These are phyloP conservation scores for Cyrtonyx montezumae DNA, from an alignment of 2,113 vertebrate species.

Conservation along the genomic window DNA sequence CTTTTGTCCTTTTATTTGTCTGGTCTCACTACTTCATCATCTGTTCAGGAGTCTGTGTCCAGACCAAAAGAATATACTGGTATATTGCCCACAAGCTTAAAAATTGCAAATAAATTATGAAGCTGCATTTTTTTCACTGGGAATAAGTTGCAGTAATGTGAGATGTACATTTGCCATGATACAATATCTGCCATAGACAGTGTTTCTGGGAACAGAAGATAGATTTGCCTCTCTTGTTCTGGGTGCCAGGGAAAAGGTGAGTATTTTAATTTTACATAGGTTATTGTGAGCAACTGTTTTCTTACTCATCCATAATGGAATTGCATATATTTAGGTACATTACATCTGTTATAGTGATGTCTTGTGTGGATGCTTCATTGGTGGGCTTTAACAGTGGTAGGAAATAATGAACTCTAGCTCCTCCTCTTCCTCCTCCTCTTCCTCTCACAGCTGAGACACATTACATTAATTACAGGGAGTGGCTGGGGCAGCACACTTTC, in stretches of 20 bases:
- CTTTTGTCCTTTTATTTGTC: background rate
- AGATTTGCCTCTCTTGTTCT: background rate
- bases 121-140: background rate
- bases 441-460: background rate
- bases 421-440: background rate
- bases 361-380: background rate
- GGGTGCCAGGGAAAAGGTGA: background rate
- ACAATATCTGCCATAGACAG: background rate
- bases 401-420: background rate
- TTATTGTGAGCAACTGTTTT: background rate
- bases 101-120: constrained; percentile 11
- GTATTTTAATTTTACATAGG: background rate
- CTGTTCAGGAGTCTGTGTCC: background rate
- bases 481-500: background rate
- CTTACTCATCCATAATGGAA: background rate
- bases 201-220: constrained; percentile 1
- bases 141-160: background rate
- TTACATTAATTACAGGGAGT: background rate
- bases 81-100: background rate
- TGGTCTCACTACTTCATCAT: constrained; percentile 8
- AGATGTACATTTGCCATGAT: background rate
- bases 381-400: background rate
- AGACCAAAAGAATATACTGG: background rate
- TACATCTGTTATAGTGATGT: background rate
- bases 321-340: background rate